A percentile compares a stretch with the other conserved stretches of the same genome.
Conservation (phyloP, 2,797 vertebrate species). For the Allobates femoralis region DNA sequence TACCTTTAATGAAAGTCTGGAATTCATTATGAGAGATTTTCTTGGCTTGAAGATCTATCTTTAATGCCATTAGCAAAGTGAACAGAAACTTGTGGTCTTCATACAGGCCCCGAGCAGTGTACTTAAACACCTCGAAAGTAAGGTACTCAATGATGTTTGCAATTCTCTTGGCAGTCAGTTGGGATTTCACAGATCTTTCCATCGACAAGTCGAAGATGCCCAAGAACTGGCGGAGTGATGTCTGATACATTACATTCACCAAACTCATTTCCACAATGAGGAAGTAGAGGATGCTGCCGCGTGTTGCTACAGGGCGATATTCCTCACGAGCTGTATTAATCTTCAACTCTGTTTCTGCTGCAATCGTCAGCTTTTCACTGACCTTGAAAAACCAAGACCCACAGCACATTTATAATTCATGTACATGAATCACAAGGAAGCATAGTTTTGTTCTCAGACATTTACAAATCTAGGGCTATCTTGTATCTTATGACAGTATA, state of each 20-base stretch:
- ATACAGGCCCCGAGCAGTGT: conserved; percentile 81
- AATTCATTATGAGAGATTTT: conserved; percentile 82
- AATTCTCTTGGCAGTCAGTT: conserved; percentile 82
- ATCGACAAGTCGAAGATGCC: conserved; percentile 83
- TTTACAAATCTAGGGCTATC: conserved; percentile 4
- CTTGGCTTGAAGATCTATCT: conserved; percentile 82
- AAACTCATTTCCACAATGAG: conserved; percentile 88
- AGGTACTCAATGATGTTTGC: conserved; percentile 78
- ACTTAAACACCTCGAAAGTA: conserved; percentile 81
- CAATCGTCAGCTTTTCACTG: conserved; percentile 80
- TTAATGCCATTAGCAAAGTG: conserved; percentile 83
- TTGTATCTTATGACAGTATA: background rate
- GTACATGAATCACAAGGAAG: conserved; percentile 4
- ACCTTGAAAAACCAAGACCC: conserved; percentile 71
- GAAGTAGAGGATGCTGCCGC: conserved; percentile 88
- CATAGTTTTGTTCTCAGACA: conserved; percentile 11
- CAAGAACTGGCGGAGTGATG: conserved; percentile 83
- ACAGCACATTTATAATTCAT: conserved; percentile 43
- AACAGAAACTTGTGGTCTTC: conserved; percentile 86
- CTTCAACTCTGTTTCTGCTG: conserved; percentile 80
- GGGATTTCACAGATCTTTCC: conserved; percentile 78
- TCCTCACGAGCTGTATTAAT: conserved; percentile 86
- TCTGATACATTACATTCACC: conserved; percentile 89
- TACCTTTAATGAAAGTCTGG: conserved; percentile 86
- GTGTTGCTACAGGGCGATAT: conserved; percentile 83